phyloP scores from a whole-genome alignment of 2,888 invertebrate species.

The Pantelozetes paolii region DNA sequence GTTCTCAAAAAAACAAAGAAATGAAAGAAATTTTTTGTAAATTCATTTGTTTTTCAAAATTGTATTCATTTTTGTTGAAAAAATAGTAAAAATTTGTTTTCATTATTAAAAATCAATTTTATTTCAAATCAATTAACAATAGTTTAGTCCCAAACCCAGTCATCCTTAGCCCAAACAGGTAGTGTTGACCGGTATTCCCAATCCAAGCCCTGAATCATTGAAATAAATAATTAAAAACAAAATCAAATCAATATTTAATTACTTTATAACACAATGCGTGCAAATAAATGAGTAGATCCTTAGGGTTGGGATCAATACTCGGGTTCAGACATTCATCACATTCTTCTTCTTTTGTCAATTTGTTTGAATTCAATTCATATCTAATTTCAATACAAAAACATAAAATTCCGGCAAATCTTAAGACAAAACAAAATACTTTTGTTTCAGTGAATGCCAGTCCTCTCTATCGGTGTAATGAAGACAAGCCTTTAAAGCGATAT shows the following conservation, averaged over 20 bases:
- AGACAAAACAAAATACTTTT: slow-evolving; percentile 13
- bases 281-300: slow-evolving; percentile 89
- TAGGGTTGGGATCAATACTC: slow-evolving; percentile 83
- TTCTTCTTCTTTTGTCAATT: slow-evolving; percentile 73
- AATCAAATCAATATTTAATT: slow-evolving; percentile 44
- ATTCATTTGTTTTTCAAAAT: too few species aligned
- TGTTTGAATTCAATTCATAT: slow-evolving; percentile 58
- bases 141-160: slow-evolving; percentile 61
- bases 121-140: too few species aligned
- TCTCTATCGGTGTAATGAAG: slow-evolving; percentile 32
- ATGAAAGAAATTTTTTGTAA: too few species aligned
- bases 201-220: slow-evolving; percentile 72
- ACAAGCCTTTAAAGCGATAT: slow-evolving; percentile 33
- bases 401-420: slow-evolving; percentile 57
- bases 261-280: slow-evolving; percentile 64
- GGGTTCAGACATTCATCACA: slow-evolving; percentile 90
- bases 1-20: too few species aligned
- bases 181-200: slow-evolving; percentile 90
- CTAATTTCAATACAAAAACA: neutral
- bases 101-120: too few species aligned
- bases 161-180: slow-evolving; percentile 84
- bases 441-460: slow-evolving; percentile 37
- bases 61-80: too few species aligned
- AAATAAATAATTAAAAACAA: slow-evolving; percentile 47
- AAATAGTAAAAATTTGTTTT: too few species aligned